phyloP scores from a whole-genome alignment of 2,113 vertebrate species.

The Manacus vitellinus region DNA sequence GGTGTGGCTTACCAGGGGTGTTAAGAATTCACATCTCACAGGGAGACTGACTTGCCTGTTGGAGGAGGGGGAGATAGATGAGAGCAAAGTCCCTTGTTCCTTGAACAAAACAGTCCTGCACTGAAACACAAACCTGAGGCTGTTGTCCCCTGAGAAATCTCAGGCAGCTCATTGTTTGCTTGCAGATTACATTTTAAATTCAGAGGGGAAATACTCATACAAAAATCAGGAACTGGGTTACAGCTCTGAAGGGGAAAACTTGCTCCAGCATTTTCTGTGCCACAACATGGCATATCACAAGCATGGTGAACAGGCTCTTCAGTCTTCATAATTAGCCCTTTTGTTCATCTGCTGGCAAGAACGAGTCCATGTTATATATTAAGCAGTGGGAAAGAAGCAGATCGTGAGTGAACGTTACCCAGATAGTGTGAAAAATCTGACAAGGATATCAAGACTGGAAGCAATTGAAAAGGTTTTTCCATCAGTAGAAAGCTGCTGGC shows the following conservation, averaged over 20 bases:
- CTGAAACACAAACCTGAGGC: background rate
- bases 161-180: background rate
- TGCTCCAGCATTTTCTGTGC: background rate
- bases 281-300: accelerated
- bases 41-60: background rate
- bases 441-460: background rate
- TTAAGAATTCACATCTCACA: accelerated
- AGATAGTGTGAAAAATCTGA: background rate
- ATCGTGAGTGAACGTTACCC: background rate
- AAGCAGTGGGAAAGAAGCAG: background rate
- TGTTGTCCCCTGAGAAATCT: background rate
- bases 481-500: slow-evolving; percentile 8
- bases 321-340: background rate
- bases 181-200: background rate
- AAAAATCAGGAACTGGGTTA: background rate
- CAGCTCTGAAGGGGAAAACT: background rate
- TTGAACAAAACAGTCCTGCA: background rate
- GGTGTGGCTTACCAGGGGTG: background rate
- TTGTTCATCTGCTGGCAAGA: background rate
- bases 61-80: background rate
- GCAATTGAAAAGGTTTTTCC: background rate
- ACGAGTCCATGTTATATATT: background rate
- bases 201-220: background rate
- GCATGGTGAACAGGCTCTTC: background rate
- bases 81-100: background rate